These are phyloP conservation scores for Scrobipalpa atriplicella DNA, from an alignment of 2,888 invertebrate species.

Conservation along the genomic window DNA sequence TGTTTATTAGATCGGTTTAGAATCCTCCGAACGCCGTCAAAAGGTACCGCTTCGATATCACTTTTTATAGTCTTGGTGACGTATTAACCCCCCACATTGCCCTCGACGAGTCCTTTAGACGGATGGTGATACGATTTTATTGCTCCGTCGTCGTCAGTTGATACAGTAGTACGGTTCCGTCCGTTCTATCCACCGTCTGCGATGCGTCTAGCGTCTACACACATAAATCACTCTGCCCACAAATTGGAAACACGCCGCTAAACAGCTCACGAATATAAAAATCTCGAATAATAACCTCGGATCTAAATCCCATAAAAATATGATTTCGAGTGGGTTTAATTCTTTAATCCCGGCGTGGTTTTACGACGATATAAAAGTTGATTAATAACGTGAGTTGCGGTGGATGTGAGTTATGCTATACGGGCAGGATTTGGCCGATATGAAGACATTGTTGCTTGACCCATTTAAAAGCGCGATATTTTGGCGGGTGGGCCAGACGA, in stretches of 20 bases:
- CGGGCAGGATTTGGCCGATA: constrained; percentile 42
- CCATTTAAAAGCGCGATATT: constrained; percentile 68
- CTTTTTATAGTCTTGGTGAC: constrained; percentile 17
- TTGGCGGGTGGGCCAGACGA: constrained; percentile 70
- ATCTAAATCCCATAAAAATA: constrained; percentile 81
- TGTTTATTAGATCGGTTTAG: not conserved
- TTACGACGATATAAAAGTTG: constrained; percentile 79
- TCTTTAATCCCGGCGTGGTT: constrained; percentile 76
- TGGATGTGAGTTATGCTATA: constrained; percentile 50
- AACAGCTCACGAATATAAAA: constrained; percentile 69
- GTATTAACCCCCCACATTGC: constrained; percentile 12
- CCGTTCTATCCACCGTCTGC: constrained; percentile 56
- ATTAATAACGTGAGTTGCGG: constrained; percentile 70
- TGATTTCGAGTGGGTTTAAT: constrained; percentile 76
- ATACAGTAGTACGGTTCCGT: constrained; percentile 48
- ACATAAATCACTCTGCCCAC: constrained; percentile 72
- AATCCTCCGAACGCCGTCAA: not conserved
- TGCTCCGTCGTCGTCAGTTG: constrained; percentile 32
- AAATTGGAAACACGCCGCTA: constrained; percentile 73
- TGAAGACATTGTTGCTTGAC: constrained; percentile 76
- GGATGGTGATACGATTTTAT: constrained; percentile 8
- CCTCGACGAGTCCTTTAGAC: constrained; percentile 28
- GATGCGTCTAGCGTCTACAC: constrained; percentile 60
- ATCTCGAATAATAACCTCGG: constrained; percentile 72
- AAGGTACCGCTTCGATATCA: constrained; percentile 5